These are phyloP conservation scores for Julus scanicus DNA, from an alignment of 2,888 invertebrate species.

Conservation along the genomic window DNA sequence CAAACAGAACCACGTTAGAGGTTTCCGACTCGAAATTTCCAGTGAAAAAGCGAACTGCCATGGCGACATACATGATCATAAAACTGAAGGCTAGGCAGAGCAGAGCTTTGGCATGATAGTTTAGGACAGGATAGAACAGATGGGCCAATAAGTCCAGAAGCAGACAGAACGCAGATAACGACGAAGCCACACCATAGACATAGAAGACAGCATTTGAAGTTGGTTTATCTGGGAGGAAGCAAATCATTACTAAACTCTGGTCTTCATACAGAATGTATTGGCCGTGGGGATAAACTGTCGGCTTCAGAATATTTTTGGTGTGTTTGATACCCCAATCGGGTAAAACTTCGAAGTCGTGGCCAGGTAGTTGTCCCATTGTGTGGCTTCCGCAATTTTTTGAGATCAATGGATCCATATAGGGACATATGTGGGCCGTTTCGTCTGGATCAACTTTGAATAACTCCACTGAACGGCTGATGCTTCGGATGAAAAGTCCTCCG, in stretches of 20 bases:
- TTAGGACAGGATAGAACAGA: constrained; percentile 40
- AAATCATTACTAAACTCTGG: not conserved
- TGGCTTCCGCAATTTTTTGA: not conserved
- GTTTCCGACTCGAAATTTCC: not conserved
- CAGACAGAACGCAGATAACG: constrained; percentile 46
- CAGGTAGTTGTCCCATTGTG: not conserved
- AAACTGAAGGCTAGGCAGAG: constrained; percentile 43
- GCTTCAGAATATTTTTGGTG: not conserved
- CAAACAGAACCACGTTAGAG: not conserved
- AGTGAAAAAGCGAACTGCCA: constrained; percentile 10
- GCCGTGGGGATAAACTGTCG: not conserved
- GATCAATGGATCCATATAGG: not conserved
- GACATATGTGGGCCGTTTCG: not conserved
- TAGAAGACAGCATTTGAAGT: not conserved
- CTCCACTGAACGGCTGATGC: not conserved
- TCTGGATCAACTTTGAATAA: not conserved
- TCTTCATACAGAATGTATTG: not conserved
- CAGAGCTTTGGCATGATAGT: constrained; percentile 50
- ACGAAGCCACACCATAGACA: not conserved
- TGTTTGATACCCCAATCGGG: not conserved
- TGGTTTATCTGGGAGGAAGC: not conserved
- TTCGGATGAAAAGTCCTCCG: not conserved
- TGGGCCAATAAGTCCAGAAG: constrained; percentile 40
- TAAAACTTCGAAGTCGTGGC: not conserved
- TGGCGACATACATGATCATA: constrained; percentile 21